Base-by-base conservation (phyloP, 2,113 vertebrate species). In the Lepus americanus region DNA sequence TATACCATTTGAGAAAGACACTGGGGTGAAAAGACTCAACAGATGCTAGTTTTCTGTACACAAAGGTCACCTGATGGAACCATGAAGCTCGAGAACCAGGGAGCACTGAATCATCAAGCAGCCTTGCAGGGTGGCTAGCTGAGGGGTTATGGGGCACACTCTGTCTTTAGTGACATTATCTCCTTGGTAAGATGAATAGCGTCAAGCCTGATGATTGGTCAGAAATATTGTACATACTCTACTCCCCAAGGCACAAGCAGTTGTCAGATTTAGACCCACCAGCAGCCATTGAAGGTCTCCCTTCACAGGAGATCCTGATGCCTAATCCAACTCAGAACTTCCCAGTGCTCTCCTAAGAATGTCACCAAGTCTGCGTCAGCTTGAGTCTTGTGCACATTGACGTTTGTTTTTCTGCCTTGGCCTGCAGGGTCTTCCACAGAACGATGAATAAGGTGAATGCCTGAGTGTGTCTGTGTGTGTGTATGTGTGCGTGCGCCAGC, bases 361-460 rank as follows among this genome's bases (percentile, higher is more conserved):
- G 31, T 27, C 20, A 19, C 5, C 0, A 9, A 1, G 5, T 59
- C 44, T 49, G 1, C 22, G 10, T 16, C 17, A 51, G 9, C 8
- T 39, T 20, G 8, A 80, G 66, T 16, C 27, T 76, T 61, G 3
- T 0, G 33, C 31, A 19, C 8, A 6, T 1, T 44, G 29, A 3
- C 33, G 3, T n/a, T 61, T 7, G 0, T 31, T 25, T 12, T 33
- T 11, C n/a, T 22, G 23, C 17, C 5, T 4, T 23, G 39, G 31
- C 17, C 27, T 53, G 13, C 20, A 12, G 9, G 10, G 16, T 74
- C 64, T 36, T 74, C 31, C 39, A 76, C 44, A 90, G 49, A 49
- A 19, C 22, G 20, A 33, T 5, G 12, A 61, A 23, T 44, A 55
- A 85, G 25, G 10, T 25, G 23, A 77, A 64, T 29, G 20, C 1